These are phyloP conservation scores for Drosophila paracracens DNA, from an alignment of 2,888 invertebrate genomes.

Conservation along the genomic window DNA sequence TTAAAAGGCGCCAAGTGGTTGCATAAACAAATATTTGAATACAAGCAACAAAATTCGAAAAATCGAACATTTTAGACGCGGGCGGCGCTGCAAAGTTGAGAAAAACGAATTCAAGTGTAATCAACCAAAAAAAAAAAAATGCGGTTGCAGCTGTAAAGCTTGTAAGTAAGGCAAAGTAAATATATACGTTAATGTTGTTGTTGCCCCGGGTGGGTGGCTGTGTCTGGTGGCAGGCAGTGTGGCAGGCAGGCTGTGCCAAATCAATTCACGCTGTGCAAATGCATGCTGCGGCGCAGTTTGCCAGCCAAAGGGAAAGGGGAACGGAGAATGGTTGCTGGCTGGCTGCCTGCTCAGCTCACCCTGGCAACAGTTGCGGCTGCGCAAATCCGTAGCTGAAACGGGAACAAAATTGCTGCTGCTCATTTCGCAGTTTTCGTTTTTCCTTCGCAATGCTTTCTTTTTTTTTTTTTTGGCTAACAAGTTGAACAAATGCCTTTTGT, in stretches of 20 bases:
- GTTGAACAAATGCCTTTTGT: conserved; percentile 63
- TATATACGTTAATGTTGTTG: conserved; percentile 22
- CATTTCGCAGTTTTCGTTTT: conserved; percentile 58
- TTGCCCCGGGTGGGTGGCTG: conserved; percentile 45
- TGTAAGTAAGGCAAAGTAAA: conserved; percentile 50
- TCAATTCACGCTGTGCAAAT: conserved; percentile 73
- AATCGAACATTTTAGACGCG: conserved; percentile 18
- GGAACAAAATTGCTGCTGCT: conserved; percentile 56
- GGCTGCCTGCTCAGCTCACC: conserved; percentile 6
- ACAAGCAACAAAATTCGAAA: conserved; percentile 32
- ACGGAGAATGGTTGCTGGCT: conserved; percentile 3
- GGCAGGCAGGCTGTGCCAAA: conserved; percentile 58
- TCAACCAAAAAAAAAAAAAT: conserved; percentile 38
- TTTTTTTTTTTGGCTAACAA: conserved; percentile 42
- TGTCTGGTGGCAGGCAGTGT: conserved; percentile 5
- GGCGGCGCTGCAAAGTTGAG: conserved; percentile 24
- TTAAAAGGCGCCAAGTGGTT: conserved; percentile 84
- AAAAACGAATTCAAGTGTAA: conserved; percentile 60
- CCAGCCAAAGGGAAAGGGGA: background rate
- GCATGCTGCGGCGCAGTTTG: conserved; percentile 36
- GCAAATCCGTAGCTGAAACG: conserved; percentile 31
- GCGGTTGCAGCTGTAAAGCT: conserved; percentile 52
- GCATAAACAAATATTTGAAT: conserved; percentile 83
- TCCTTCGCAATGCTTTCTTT: background rate
- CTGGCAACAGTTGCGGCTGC: conserved; percentile 74